These are phyloP conservation scores for Drosophila antonietae DNA, from an alignment of 2,888 invertebrate species.

Conservation along the genomic window DNA sequence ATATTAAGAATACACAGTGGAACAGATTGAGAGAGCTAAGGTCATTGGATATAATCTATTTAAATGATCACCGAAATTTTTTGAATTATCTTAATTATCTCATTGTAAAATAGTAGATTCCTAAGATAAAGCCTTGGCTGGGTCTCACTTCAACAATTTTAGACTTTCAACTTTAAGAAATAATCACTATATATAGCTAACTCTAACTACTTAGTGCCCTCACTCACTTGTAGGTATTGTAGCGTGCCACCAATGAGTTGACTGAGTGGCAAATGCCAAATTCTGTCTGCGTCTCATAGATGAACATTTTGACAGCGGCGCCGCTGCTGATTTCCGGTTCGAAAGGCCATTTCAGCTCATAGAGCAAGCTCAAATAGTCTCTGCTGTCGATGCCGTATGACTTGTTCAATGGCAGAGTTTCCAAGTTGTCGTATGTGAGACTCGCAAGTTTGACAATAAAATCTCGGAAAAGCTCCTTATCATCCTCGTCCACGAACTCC, in stretches of 20 bases:
- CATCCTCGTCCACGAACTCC: slow-evolving; percentile 82
- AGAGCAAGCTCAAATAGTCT: slow-evolving; percentile 86
- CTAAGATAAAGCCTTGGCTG: too few species aligned
- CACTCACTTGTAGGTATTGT: slow-evolving; percentile 82
- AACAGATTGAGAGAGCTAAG: too few species aligned
- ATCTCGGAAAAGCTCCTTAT: slow-evolving; percentile 86
- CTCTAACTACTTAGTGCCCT: too few species aligned
- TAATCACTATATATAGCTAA: too few species aligned
- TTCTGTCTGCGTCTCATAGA: slow-evolving; percentile 88
- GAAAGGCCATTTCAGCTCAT: slow-evolving; percentile 85
- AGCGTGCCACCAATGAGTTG: slow-evolving; percentile 88
- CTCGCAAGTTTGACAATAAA: slow-evolving; percentile 87
- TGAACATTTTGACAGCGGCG: slow-evolving; percentile 85
- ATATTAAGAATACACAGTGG: too few species aligned
- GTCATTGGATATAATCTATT: too few species aligned
- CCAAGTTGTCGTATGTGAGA: slow-evolving; percentile 87
- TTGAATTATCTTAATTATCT: not conserved
- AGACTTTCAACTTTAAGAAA: too few species aligned
- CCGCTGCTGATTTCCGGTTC: slow-evolving; percentile 87
- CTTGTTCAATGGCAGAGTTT: slow-evolving; percentile 86
- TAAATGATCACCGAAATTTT: not conserved
- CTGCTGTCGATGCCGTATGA: slow-evolving; percentile 86
- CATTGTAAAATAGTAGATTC: not conserved
- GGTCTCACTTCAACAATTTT: too few species aligned
- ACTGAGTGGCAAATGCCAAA: slow-evolving; percentile 89